phyloP scores from a whole-genome alignment of 1,140 invertebrate genomes.

The Brachionus asplanchnoidis region DNA sequence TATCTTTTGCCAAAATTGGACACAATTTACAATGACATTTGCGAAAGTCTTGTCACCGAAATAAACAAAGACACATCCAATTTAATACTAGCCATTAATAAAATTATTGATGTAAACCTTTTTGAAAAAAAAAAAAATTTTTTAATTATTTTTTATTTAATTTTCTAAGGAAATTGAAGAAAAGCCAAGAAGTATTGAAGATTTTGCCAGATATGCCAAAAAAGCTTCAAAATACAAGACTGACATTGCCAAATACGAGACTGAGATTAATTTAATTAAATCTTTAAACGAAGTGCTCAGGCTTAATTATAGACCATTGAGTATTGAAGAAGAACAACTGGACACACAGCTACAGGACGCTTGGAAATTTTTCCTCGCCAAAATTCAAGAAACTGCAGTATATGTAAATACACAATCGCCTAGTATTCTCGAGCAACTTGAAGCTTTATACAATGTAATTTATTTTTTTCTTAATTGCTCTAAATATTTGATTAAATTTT shows the following conservation, averaged over 20 bases:
- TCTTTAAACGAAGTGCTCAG: constrained; percentile 56
- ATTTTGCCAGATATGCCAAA: constrained; percentile 54
- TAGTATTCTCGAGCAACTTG: constrained; percentile 50
- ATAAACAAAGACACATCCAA: constrained; percentile 46
- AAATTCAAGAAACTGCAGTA: constrained; percentile 53
- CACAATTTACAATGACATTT: constrained; percentile 51
- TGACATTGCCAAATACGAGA: constrained; percentile 49
- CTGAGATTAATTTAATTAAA: constrained; percentile 53
- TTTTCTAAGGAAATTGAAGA: not conserved
- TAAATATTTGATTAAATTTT: not conserved
- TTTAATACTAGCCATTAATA: constrained; percentile 51
- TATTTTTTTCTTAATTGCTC: not conserved
- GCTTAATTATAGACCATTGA: constrained; percentile 51
- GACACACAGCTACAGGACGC: constrained; percentile 49
- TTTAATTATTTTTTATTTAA: too few relatives aligned
- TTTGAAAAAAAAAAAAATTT: too few relatives aligned
- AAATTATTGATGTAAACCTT: constrained; percentile 47
- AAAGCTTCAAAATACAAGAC: constrained; percentile 52
- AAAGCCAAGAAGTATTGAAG: constrained; percentile 45
- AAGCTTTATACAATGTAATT: constrained; percentile 51
- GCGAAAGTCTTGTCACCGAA: constrained; percentile 52
- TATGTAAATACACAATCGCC: constrained; percentile 55
- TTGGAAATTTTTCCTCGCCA: constrained; percentile 53
- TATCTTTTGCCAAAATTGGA: constrained; percentile 50
- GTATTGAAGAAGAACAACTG: constrained; percentile 52